Conservation (phyloP, 2,888 invertebrate genomes). For the Folsomia candida region DNA sequence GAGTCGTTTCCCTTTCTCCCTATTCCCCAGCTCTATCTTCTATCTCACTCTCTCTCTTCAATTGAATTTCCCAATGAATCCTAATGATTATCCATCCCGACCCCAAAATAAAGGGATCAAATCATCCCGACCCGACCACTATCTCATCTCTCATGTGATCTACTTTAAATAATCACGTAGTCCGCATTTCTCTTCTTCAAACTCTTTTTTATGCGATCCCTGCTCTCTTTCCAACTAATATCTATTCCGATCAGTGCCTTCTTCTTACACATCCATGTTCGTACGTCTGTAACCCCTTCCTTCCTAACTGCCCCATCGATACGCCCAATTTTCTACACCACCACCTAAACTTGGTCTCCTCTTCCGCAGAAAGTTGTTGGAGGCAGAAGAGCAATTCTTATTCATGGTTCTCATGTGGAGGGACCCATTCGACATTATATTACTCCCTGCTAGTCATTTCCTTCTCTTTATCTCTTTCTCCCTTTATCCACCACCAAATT, state of each 20-base stretch:
- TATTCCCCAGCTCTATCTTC: constrained; percentile 35
- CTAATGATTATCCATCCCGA: constrained; percentile 50
- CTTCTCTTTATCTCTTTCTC: not conserved
- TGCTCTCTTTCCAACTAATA: constrained; percentile 15
- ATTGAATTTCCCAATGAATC: constrained; percentile 52
- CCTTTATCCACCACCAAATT: not conserved
- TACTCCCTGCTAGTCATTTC: constrained; percentile 13
- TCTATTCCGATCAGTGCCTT: constrained; percentile 19
- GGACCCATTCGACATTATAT: constrained; percentile 1
- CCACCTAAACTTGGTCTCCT: not conserved
- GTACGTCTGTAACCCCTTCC: not conserved
- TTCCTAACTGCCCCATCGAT: constrained; percentile 4
- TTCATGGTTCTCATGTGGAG: not conserved
- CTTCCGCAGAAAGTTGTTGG: not conserved
- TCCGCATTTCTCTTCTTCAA: constrained; percentile 19
- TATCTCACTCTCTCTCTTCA: constrained; percentile 40
- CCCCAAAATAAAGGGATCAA: constrained; percentile 51
- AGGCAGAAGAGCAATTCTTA: not conserved
- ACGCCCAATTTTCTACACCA: constrained; percentile 23
- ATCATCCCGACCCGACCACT: constrained; percentile 50
- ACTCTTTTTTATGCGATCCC: constrained; percentile 15
- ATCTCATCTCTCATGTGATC: constrained; percentile 30
- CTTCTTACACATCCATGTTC: not conserved
- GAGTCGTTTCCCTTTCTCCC: constrained; percentile 46
- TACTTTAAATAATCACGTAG: constrained; percentile 40